Evolutionary conservation across 2,888 invertebrate species (phyloP), one percentile per base, ranked within the genome.

Genomic region (Sesia apiformis): DNA sequence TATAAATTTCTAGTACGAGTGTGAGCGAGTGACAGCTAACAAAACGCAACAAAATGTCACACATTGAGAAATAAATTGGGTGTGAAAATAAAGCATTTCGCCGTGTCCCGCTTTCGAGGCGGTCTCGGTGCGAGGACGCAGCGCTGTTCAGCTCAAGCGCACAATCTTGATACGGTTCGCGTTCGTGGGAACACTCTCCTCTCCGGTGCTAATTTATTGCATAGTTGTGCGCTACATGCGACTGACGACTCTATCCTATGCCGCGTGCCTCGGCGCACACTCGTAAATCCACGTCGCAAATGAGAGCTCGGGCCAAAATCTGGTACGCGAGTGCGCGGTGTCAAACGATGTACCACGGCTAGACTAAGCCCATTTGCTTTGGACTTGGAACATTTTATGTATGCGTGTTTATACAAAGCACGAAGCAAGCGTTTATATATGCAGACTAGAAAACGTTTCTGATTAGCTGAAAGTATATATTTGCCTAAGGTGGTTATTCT

Each of bases 201-300:
- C 52, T 56, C 55, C 68, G 66, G 69, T 65, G 74, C 83, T 87
- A 86, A 89, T 88, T 87, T 89, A 89, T 88, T 76, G 76, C 79
- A 76, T 69, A 71, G 80, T 70, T 69, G 69, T 74, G 73, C 63
- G 75, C 77, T 81, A 81, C 85, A 85, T 77, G 81, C 80, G 78
- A 81, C 81, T 87, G 88, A 88, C 87, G 86, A 83, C 87, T 88
- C 81, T 78, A 88, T 88, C 78, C 81, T 78, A 88, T 88, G 78
- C 80, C 66, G 69, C 61, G 68, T 64, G 64, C 66, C 66, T 65
- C 58, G 63, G 68, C 68, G 69, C 70, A 69, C 60, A 62, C 70
- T 76, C 74, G 78, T 78, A 80, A 78, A 79, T 81, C 54, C 58
- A 60, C 50, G 50, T 50, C 39, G 23, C 38, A 50, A 50, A 50